A percentile compares a stretch with the other conserved stretches of the same genome.
Evolutionary conservation across 2,888 invertebrate genomes (phyloP).

Genomic region (Eudemis profundana): DNA sequence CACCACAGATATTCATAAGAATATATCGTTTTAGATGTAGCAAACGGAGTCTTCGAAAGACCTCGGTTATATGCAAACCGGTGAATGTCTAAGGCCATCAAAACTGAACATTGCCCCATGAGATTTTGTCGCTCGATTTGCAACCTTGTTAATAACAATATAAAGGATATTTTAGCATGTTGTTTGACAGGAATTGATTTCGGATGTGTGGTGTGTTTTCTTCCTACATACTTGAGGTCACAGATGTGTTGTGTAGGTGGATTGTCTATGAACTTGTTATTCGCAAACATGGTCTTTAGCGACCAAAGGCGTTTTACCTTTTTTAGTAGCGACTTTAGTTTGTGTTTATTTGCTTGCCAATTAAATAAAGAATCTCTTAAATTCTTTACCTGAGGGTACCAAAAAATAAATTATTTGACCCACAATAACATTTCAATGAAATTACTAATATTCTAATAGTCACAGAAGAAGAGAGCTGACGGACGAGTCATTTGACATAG

Average conservation of each 20-base stretch:
- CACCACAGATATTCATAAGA: background rate
- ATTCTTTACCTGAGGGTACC: too few species aligned
- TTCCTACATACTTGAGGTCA: conserved; percentile 1
- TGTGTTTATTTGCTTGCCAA: too few species aligned
- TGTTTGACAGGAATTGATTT: background rate
- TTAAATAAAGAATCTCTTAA: too few species aligned
- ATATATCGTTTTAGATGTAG: background rate
- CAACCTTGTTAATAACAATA: background rate
- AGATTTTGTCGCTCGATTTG: background rate
- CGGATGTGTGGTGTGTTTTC: background rate
- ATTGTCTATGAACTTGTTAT: background rate
- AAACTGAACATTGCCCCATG: conserved; percentile 9
- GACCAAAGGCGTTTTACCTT: too few species aligned
- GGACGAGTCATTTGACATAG: too few species aligned
- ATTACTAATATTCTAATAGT: too few species aligned
- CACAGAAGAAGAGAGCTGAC: too few species aligned
- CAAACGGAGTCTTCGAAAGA: background rate
- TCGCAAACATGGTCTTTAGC: background rate
- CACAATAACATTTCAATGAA: too few species aligned
- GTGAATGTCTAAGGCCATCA: conserved; percentile 25
- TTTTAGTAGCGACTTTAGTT: too few species aligned
- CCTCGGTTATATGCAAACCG: conserved; percentile 39
- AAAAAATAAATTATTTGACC: too few species aligned
- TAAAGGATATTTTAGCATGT: background rate
- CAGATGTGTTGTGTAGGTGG: background rate